phyloP scores from a whole-genome alignment of 1,140 invertebrate species.

The Atopsyche davidsoni region DNA sequence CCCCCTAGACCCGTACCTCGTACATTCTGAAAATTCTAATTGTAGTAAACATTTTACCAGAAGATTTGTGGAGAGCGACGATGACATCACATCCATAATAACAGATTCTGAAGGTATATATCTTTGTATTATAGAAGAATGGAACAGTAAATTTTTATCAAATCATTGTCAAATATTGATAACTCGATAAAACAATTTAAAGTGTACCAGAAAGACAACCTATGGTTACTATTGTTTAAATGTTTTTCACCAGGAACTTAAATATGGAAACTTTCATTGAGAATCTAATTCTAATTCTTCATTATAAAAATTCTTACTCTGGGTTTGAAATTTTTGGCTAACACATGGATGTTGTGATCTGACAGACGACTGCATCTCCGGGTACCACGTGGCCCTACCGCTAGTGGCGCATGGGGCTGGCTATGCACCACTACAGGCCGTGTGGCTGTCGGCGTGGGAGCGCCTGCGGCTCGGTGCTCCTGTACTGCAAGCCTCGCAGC shows the following conservation, averaged over 20 bases:
- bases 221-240: too few species aligned
- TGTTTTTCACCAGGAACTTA: too few species aligned
- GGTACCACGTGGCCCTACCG: constrained; percentile 45
- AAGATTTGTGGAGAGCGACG: constrained; percentile 47
- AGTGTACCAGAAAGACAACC: too few species aligned
- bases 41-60: constrained; percentile 48
- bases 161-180: neutral
- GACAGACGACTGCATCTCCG: constrained; percentile 46
- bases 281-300: too few species aligned
- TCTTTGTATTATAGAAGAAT: neutral
- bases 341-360: constrained; percentile 6
- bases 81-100: constrained; percentile 47
- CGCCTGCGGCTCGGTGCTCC: constrained; percentile 31
- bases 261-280: too few species aligned
- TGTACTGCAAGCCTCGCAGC: constrained; percentile 39
- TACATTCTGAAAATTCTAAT: constrained; percentile 47
- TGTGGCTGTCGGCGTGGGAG: constrained; percentile 40
- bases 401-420: constrained; percentile 42
- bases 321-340: too few species aligned
- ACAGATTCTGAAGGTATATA: constrained; percentile 48
- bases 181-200: too few species aligned
- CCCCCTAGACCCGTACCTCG: constrained; percentile 45
- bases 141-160: neutral
- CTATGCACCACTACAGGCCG: constrained; percentile 39
- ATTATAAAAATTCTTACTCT: too few species aligned